Base-by-base conservation (phyloP, 2,888 invertebrate species). In the Melanostoma scalare region DNA sequence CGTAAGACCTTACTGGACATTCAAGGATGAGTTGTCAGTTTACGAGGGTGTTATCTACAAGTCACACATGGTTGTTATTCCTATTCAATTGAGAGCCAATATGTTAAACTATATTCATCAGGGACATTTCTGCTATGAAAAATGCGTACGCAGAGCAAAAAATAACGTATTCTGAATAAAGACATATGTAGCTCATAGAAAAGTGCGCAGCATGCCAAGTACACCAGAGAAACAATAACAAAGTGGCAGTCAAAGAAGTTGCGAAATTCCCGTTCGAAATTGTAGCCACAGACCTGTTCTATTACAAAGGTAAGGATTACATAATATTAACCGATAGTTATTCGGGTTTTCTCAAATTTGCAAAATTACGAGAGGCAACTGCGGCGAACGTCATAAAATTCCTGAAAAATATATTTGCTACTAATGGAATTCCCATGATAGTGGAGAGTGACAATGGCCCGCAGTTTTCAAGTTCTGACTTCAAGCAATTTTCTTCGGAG, bases 351-450 rank as follows among this genome's bases (percentile, higher is more conserved):
- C 36, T 56, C 6, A 38, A 56, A 35, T 56, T 56, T 36, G 35
- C n/a, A 35, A 56, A 56, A n/a, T 38, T 56, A 38, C 6, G 20
- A 38, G 56, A 56, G 20, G 40, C 56, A 4, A 56, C 56, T 10
- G 3, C 38, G 10, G 10, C 20, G 2, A 56, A 56, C 8, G 56
- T 56, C 33, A 36, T 35, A 9, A 56, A 56, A 33, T 56, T 56
- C 6, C 38, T 36, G 3, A 56, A 56, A 56, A 6, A 56, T 56
- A 6, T 56, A n/a, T 56, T 56, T 40, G 36, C 56, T 5, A 36
- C 10, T 1, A n/a, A 56, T 10, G 85, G 85, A 1, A 86, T 85
- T 31, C 86, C 86, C 9, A 38, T 67, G 38, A 72, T 58, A 6
- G 9, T 87, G 6, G 71, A 84, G 42, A n/a, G n/a, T n/a, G n/a